A percentile compares a stretch with the other conserved stretches of the same genome.
Conservation (phyloP, 2,113 vertebrate genomes). For the Mugil cephalus region DNA sequence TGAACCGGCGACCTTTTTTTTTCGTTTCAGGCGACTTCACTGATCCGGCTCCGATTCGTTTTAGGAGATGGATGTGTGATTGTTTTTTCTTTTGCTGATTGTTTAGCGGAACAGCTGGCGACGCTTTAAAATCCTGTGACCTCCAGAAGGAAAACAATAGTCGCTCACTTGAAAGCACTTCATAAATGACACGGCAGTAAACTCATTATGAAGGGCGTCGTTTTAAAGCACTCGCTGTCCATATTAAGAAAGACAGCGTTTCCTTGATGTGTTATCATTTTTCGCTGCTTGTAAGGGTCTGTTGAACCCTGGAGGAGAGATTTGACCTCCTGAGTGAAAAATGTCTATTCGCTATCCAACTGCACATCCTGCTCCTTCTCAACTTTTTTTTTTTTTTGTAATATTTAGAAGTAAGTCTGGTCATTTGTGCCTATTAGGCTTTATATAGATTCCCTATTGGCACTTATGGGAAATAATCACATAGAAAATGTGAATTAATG, state of each 20-base stretch:
- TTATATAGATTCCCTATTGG: not conserved
- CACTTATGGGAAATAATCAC: slow-evolving; percentile 19
- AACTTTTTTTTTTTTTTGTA: not conserved
- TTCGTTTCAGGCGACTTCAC: slow-evolving; percentile 42
- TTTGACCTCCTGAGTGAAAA: slow-evolving; percentile 65
- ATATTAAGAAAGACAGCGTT: slow-evolving; percentile 41
- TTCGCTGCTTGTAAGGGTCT: slow-evolving; percentile 43
- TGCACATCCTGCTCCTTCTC: slow-evolving; percentile 28
- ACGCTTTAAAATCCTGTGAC: slow-evolving; percentile 75
- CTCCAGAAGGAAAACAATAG: slow-evolving; percentile 73
- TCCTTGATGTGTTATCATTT: slow-evolving; percentile 48
- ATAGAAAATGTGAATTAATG: not conserved
- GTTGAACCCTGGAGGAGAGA: slow-evolving; percentile 64
- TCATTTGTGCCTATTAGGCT: not conserved
- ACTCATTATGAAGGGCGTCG: slow-evolving; percentile 66
- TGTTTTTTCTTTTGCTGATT: slow-evolving; percentile 67
- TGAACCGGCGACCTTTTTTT: slow-evolving; percentile 46
- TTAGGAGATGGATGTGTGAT: slow-evolving; percentile 69
- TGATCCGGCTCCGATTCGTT: slow-evolving; percentile 55
- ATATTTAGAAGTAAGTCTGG: slow-evolving; percentile 3
- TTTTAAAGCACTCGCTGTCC: slow-evolving; percentile 52
- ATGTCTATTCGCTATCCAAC: slow-evolving; percentile 25
- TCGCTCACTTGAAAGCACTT: slow-evolving; percentile 69
- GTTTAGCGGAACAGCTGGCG: slow-evolving; percentile 73
- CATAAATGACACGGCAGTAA: slow-evolving; percentile 64